Evolutionary conservation across 2,113 vertebrate species (phyloP).

Genomic region (Malurus elegans): DNA sequence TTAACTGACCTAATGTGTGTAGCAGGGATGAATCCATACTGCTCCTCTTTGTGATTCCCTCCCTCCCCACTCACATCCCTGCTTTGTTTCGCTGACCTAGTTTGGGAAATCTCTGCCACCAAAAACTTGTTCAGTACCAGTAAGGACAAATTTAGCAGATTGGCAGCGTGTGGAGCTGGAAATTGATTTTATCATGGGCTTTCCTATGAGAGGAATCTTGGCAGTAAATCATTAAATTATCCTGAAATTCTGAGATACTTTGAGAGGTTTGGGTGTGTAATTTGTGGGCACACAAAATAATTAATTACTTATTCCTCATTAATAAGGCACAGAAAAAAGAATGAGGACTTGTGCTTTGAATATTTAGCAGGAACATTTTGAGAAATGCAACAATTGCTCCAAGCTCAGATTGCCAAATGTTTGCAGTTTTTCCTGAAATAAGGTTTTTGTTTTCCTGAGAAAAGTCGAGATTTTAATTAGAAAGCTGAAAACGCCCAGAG

Average conservation of each 20-base stretch:
- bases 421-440: background rate
- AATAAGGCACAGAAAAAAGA: background rate
- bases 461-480: background rate
- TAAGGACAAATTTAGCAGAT: background rate
- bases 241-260: background rate
- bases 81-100: background rate
- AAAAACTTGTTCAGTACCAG: background rate
- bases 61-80: background rate
- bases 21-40: background rate
- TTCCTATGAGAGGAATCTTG: background rate
- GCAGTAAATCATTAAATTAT: background rate
- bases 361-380: background rate
- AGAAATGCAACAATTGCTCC: background rate
- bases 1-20: background rate
- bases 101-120: background rate
- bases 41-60: background rate
- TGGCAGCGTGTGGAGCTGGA: background rate
- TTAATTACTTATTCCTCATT: background rate
- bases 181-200: background rate
- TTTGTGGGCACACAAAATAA: background rate
- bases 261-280: background rate
- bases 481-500: background rate
- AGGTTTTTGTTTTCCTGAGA: background rate
- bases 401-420: background rate
- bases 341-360: background rate